These are phyloP conservation scores for Leucoraja erinaceus DNA, from an alignment of 2,113 vertebrate species.

Conservation along the genomic window DNA sequence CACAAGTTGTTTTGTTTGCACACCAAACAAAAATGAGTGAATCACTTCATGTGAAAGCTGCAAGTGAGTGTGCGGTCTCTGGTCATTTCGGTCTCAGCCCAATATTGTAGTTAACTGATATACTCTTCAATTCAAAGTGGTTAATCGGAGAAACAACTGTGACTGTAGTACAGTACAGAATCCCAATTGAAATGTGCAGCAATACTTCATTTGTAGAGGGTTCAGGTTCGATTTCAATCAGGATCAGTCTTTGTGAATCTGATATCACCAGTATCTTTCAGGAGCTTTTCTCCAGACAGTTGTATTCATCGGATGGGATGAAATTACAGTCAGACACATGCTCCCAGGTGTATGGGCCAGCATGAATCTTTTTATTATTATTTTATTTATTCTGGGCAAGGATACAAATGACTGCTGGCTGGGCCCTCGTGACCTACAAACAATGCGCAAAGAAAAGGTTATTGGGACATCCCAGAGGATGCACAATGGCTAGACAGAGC, in stretches of 20 bases:
- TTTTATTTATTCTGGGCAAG: background rate
- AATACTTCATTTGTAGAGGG: constrained; percentile 2
- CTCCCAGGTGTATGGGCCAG: constrained; percentile 26
- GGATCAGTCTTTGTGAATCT: constrained; percentile 19
- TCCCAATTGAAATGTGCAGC: constrained; percentile 20
- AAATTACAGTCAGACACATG: constrained; percentile 10
- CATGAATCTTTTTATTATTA: background rate
- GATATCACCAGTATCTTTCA: background rate
- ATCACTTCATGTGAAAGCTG: background rate
- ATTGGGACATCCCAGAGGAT: background rate
- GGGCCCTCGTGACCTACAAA: background rate
- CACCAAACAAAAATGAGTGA: background rate
- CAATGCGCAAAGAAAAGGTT: background rate
- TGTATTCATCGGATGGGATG: constrained; percentile 27
- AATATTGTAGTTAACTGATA: constrained; percentile 36
- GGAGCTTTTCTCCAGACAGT: constrained; percentile 12
- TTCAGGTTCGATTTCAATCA: constrained; percentile 26
- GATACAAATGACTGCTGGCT: background rate
- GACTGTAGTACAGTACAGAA: background rate
- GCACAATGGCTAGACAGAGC: no score
- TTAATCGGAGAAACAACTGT: constrained; percentile 25
- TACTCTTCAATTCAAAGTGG: constrained; percentile 22
- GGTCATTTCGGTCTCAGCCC: background rate
- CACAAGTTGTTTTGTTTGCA: background rate
- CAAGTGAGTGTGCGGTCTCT: background rate